phyloP scores from a whole-genome alignment of 2,888 invertebrate genomes.

The Oscheius myriophilus region DNA sequence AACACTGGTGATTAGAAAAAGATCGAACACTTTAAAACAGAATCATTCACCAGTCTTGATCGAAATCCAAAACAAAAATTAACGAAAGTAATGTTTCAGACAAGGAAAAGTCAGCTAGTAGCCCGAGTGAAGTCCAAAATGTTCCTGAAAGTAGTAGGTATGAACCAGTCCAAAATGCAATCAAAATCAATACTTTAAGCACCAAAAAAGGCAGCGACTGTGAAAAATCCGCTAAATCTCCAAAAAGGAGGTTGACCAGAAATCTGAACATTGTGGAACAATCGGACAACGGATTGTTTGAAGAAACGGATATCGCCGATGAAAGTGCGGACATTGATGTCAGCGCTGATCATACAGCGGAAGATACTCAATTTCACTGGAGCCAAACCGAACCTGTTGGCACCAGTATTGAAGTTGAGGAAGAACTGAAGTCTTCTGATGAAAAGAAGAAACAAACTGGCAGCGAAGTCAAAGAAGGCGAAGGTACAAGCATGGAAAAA shows the following conservation, averaged over 20 bases:
- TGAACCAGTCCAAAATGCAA: no score
- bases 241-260: constrained; percentile 22
- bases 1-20: constrained; percentile 17
- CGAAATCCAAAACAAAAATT: no score
- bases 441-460: constrained; percentile 17
- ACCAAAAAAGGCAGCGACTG: no score
- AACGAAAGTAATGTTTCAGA: neutral
- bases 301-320: neutral
- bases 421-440: neutral
- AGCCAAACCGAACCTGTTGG: no score
- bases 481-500: constrained; percentile 11
- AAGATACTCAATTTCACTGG: no score
- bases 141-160: neutral
- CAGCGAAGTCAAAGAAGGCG: constrained; percentile 1
- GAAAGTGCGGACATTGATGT: no score
- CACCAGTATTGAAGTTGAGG: no score
- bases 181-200: no score
- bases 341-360: no score
- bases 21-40: neutral
- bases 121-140: neutral
- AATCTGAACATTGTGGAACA: constrained; percentile 22
- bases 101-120: neutral
- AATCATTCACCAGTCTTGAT: neutral
- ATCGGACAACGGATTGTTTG: constrained; percentile 15
- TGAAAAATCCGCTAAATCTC: neutral